Evolutionary conservation across 2,888 invertebrate species (phyloP).

Genomic region (Drosophila vallismaia): DNA sequence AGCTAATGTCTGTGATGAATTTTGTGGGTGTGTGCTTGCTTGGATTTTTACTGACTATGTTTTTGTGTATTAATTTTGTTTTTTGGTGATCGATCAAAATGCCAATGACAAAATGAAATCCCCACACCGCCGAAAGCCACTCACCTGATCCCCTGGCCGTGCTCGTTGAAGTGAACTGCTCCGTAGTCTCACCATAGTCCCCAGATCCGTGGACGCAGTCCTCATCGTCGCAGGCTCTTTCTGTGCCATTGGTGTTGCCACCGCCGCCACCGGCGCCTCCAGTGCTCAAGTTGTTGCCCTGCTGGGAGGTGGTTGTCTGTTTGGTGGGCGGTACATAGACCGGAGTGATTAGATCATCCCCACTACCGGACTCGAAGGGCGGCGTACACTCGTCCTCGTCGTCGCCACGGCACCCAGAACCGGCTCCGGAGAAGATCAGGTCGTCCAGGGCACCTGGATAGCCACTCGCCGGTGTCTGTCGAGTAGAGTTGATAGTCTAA

Average conservation of each 20-base stretch:
- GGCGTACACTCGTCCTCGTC: conserved; percentile 97
- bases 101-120: conserved; percentile 74
- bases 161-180: conserved; percentile 85
- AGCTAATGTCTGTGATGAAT: conserved; percentile 42
- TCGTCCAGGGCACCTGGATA: conserved; percentile 92
- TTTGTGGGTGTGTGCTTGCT: conserved; percentile 20
- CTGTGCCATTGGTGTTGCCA: conserved; percentile 78
- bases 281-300: conserved; percentile 76
- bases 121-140: conserved; percentile 38
- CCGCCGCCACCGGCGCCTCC: conserved; percentile 49
- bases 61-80: conserved; percentile 2
- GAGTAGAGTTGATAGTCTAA: conserved; percentile 77
- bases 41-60: conserved; percentile 15
- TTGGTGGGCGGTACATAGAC: conserved; percentile 93
- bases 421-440: conserved; percentile 95
- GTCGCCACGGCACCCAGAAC: conserved; percentile 95
- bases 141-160: conserved; percentile 85
- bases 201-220: conserved; percentile 94
- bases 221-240: conserved; percentile 91
- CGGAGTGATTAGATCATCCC: conserved; percentile 96
- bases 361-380: conserved; percentile 91
- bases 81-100: conserved; percentile 61
- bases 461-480: conserved; percentile 92
- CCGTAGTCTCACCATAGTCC: conserved; percentile 88
- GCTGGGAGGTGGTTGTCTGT: conserved; percentile 86